Evolutionary conservation across 2,113 vertebrate species (phyloP).

Genomic region (Fregetta grallaria): DNA sequence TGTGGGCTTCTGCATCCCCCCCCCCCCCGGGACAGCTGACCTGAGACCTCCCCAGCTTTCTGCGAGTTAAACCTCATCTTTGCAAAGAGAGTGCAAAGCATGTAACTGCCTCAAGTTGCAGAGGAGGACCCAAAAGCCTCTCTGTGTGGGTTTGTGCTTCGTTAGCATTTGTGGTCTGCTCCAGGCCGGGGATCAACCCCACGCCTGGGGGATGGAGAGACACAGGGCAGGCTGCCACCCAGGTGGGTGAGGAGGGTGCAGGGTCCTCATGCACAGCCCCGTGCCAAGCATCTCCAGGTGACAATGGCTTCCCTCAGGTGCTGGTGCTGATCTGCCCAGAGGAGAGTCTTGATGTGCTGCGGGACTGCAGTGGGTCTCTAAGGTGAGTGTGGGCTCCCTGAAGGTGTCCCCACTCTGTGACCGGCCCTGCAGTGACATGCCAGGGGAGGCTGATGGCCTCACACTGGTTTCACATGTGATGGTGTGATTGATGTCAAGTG

Average conservation of each 20-base stretch:
- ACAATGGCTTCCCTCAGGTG: not conserved
- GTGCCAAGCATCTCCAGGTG: not conserved
- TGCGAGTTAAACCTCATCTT: not conserved
- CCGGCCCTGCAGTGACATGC: rapidly evolving
- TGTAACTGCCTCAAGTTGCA: not conserved
- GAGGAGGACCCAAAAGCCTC: not conserved
- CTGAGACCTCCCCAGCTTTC: not conserved
- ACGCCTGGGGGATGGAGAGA: rapidly evolving
- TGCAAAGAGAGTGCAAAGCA: not conserved
- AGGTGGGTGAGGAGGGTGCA: too few relatives aligned
- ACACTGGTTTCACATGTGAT: rapidly evolving
- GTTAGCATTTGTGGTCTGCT: not conserved
- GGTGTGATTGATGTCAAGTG: not conserved
- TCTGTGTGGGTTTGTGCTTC: not conserved
- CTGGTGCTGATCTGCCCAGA: rapidly evolving
- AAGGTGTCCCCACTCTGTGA: rapidly evolving
- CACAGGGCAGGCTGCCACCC: not conserved
- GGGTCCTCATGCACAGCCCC: not conserved
- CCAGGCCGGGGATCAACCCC: not conserved
- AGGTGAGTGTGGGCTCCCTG: not conserved
- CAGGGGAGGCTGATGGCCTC: not conserved
- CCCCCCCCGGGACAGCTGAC: rapidly evolving
- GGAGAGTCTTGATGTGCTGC: not conserved
- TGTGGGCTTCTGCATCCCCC: not conserved
- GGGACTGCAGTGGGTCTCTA: not conserved